A percentile compares a stretch with the other conserved stretches of the same genome.
These are phyloP conservation scores for Pachycephus smyrnensis DNA, from an alignment of 2,888 invertebrate species.

Conservation along the genomic window DNA sequence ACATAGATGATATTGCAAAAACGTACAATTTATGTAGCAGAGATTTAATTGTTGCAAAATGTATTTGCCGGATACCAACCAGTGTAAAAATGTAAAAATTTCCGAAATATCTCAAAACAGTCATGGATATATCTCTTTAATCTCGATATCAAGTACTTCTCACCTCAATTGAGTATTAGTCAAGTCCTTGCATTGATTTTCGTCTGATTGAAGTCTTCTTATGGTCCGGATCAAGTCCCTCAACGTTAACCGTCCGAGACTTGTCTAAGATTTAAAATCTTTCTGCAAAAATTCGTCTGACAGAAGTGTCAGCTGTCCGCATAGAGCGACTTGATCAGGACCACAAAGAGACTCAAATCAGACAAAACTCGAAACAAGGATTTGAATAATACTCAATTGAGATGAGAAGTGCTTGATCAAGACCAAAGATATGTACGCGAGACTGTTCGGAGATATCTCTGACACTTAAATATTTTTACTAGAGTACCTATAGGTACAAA, in stretches of 20 bases:
- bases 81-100: too few relatives aligned
- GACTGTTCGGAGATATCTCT: too few relatives aligned
- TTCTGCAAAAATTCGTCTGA: too few relatives aligned
- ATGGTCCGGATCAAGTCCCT: neutral
- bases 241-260: neutral
- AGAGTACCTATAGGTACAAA: too few relatives aligned
- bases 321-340: too few relatives aligned
- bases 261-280: neutral
- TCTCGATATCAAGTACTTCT: neutral
- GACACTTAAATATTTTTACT: too few relatives aligned
- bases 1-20: neutral
- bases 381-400: too few relatives aligned
- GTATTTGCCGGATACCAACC: neutral
- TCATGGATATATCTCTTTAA: neutral
- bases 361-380: too few relatives aligned
- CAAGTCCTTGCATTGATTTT: neutral
- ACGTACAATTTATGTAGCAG: neutral
- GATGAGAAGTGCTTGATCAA: too few relatives aligned
- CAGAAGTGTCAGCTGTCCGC: too few relatives aligned
- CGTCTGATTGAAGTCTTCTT: neutral
- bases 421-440: too few relatives aligned
- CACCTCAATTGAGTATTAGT: neutral
- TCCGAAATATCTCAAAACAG: neutral
- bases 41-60: neutral
- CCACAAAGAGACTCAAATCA: too few relatives aligned